A percentile compares a stretch with the other conserved stretches of the same genome.
phyloP scores from a whole-genome alignment of 2,888 invertebrate species.

The Timema podura region DNA sequence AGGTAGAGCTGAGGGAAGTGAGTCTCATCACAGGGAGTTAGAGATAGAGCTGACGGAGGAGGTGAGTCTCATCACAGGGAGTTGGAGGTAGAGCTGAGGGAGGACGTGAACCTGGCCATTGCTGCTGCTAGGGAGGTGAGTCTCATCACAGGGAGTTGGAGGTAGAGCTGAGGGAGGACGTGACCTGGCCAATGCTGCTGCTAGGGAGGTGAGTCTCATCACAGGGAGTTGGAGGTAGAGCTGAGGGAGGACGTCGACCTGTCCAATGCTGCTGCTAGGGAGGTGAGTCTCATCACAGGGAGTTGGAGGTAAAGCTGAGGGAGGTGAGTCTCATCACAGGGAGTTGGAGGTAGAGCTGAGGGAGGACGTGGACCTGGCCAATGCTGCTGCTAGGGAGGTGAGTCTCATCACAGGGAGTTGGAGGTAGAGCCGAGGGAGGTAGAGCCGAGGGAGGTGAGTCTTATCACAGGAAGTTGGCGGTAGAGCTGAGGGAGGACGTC shows the following conservation, averaged over 20 bases:
- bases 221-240: constrained; percentile 89
- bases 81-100: constrained; percentile 90
- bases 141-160: background rate
- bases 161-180: no score
- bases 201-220: no score
- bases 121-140: constrained; percentile 74
- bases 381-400: constrained; percentile 77
- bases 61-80: no score
- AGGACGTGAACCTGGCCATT: constrained; percentile 89
- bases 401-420: constrained; percentile 23
- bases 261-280: constrained; percentile 76
- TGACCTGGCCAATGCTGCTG: no score
- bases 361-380: constrained; percentile 92
- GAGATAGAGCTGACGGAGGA: no score
- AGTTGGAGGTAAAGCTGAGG: no score
- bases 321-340: no score
- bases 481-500: constrained; percentile 92
- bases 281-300: constrained; percentile 50
- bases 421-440: no score
- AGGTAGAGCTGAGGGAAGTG: no score
- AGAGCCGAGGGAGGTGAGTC: constrained; percentile 70
- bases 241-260: constrained; percentile 94
- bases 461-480: constrained; percentile 36
- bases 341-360: constrained; percentile 92
- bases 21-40: no score